These are phyloP conservation scores for Coregonus ussuriensis DNA, from an alignment of 2,797 vertebrate genomes.

Conservation along the genomic window DNA sequence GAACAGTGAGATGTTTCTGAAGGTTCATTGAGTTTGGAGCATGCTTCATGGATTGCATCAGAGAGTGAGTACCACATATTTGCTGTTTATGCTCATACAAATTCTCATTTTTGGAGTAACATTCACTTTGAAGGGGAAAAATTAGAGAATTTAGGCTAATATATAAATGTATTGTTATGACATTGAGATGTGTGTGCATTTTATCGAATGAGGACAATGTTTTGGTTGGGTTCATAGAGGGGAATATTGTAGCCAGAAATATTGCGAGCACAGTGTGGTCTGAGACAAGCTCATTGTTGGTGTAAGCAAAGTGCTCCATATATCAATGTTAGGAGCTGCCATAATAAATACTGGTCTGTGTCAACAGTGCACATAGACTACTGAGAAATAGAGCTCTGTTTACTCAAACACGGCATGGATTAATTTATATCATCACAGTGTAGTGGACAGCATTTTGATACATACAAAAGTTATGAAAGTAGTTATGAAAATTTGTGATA, in stretches of 20 bases:
- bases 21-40: background rate
- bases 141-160: too few relatives aligned
- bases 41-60: background rate
- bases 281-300: background rate
- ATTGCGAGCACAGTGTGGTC: background rate
- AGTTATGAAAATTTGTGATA: background rate
- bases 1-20: background rate
- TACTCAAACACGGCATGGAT: background rate
- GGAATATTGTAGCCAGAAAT: background rate
- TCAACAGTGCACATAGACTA: background rate
- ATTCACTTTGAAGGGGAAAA: background rate
- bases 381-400: background rate
- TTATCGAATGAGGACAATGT: too few relatives aligned
- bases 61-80: background rate
- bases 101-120: background rate
- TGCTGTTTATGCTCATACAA: background rate
- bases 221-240: background rate
- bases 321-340: background rate
- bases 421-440: background rate
- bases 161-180: background rate
- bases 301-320: background rate
- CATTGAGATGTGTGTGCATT: too few relatives aligned
- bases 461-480: background rate
- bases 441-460: background rate
- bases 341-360: background rate